Evolutionary conservation across 2,888 invertebrate genomes (phyloP).

Genomic region (Mesorhabditis spiculigera): DNA sequence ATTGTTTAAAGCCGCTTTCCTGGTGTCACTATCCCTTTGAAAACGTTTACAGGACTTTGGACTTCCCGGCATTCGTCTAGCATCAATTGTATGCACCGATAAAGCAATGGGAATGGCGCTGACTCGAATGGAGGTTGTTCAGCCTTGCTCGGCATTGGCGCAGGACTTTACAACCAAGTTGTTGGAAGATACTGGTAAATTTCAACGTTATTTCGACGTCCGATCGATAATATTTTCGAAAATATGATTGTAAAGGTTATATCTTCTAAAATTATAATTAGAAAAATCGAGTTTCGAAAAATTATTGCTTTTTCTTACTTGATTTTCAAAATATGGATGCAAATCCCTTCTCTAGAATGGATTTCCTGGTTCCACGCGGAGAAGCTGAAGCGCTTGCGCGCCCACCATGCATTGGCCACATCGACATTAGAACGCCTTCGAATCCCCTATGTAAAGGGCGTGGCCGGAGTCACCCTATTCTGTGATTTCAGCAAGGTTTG

Average conservation of each 20-base stretch:
- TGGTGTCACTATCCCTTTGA: background rate
- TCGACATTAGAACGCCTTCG: conserved; percentile 26
- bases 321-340: background rate
- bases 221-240: background rate
- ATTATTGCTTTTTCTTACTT: no score
- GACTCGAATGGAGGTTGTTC: conserved; percentile 31
- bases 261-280: background rate
- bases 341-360: conserved; percentile 21
- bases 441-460: conserved; percentile 30
- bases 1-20: background rate
- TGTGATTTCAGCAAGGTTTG: conserved; percentile 35
- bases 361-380: conserved; percentile 23
- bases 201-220: background rate
- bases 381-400: conserved; percentile 23
- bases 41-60: conserved; percentile 33
- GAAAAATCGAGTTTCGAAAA: no score
- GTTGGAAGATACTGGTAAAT: conserved; percentile 31
- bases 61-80: conserved; percentile 40
- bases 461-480: conserved; percentile 37
- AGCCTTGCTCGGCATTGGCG: conserved; percentile 42
- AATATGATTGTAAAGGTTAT: background rate
- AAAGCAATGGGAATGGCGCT: conserved; percentile 28
- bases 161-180: conserved; percentile 35
- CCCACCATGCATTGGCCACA: conserved; percentile 30
- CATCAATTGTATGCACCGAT: conserved; percentile 30